Percentiles rank a stretch among this genome's conserved stretches.
Conservation (phyloP, 2,113 vertebrate species). For the Gopherus flavomarginatus region DNA sequence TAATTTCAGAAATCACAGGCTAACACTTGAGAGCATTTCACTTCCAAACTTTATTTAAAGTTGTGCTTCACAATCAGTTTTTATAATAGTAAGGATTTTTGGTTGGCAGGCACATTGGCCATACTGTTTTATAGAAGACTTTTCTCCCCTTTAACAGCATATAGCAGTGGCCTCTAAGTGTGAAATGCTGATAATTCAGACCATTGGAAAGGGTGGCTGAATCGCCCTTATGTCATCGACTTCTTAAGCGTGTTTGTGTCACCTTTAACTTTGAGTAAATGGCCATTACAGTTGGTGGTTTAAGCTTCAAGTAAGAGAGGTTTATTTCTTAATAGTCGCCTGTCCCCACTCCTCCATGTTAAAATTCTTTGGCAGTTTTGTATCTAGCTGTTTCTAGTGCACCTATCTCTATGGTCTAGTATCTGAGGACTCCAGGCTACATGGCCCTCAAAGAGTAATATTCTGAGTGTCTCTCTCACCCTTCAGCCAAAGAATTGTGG, state of each 20-base stretch:
- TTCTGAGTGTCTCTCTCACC: not conserved
- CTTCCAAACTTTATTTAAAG: constrained; percentile 74
- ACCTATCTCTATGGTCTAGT: not conserved
- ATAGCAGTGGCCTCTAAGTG: not conserved
- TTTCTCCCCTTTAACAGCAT: constrained; percentile 9
- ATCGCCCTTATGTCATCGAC: not conserved
- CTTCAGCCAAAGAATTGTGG: not conserved
- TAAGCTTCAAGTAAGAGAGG: not conserved
- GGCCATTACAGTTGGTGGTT: not conserved
- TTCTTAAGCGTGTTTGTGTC: not conserved
- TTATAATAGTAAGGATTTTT: constrained; percentile 41
- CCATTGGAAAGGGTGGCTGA: not conserved
- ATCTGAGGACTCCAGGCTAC: not conserved
- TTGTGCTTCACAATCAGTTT: constrained; percentile 68
- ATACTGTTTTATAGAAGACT: not conserved
- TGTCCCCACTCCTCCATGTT: not conserved
- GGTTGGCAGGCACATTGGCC: not conserved
- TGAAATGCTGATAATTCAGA: constrained; percentile 23
- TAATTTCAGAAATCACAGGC: constrained; percentile 67
- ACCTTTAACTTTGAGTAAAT: constrained; percentile 3
- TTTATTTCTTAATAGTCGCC: not conserved
- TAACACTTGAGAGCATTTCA: constrained; percentile 61
- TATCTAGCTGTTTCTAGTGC: not conserved
- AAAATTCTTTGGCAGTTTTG: constrained; percentile 36
- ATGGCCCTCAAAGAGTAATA: not conserved